phyloP scores from a whole-genome alignment of 1,140 invertebrate genomes.

The Trialeurodes vaporariorum region DNA sequence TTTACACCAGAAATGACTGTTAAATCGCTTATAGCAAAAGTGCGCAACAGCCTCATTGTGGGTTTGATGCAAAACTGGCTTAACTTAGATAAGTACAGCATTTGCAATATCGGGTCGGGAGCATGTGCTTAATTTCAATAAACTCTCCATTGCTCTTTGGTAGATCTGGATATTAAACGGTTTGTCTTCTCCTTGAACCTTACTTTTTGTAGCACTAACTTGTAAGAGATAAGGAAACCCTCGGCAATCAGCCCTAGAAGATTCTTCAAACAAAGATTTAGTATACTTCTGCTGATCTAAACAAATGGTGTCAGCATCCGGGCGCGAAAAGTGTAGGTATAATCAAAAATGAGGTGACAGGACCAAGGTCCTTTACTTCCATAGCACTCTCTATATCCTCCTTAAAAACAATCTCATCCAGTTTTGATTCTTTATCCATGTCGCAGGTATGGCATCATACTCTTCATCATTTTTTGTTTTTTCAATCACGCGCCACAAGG shows the following conservation, averaged over 20 bases:
- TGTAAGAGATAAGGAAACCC: not conserved
- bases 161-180: not conserved
- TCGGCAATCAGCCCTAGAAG: not conserved
- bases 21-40: too few relatives aligned
- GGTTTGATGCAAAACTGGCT: not conserved
- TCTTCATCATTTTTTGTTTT: too few relatives aligned
- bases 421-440: too few relatives aligned
- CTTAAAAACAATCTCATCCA: too few relatives aligned
- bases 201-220: not conserved
- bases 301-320: not conserved
- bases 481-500: too few relatives aligned
- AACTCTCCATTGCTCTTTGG: not conserved
- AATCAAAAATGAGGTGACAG: slow-evolving; percentile 7
- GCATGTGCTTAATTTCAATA: not conserved
- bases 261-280: not conserved
- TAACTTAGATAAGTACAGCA: slow-evolving; percentile 6
- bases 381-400: not conserved
- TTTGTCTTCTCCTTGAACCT: not conserved
- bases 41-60: too few relatives aligned
- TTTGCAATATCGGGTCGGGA: slow-evolving; percentile 6
- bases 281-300: slow-evolving; percentile 6
- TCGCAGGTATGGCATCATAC: too few relatives aligned
- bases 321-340: slow-evolving; percentile 1
- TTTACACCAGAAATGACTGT: too few relatives aligned
- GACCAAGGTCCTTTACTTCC: slow-evolving; percentile 7